Base-by-base conservation (phyloP, 1,140 invertebrate species). In the Saccostrea cuccullata region DNA sequence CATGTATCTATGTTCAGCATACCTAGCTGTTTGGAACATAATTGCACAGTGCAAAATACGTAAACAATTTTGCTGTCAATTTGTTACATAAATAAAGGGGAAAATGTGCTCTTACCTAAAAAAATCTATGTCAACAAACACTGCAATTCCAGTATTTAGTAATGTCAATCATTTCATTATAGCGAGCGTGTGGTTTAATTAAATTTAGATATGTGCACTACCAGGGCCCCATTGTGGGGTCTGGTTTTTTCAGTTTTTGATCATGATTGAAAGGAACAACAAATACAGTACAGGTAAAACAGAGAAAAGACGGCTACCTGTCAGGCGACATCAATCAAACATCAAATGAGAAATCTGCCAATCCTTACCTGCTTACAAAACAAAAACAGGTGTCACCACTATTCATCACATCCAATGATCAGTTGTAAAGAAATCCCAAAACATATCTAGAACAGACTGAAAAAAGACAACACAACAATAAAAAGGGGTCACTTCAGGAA, bases 361-460 rank as follows among this genome's bases (percentile, higher is more conserved):
- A 8, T 23, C 60, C 60, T 67, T 67, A 67, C 60, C 60, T 67
- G 60, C 8, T 20, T 67, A 23, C 20, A n/a, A 20, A 67, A 20
- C 20, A 67, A 20, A 67, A 67, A 67, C 60, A 67, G 60, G 60
- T 67, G 60, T 67, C 60, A 20, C 15, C 1, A 0, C 20, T 20
- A 67, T 67, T n/a, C 20, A 67, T 67, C 60, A 67, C 20, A 67
- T 67, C 60, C 60, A 67, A 23, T 67, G 60, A n/a, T 67, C 60
- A 67, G 47, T 47, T 47, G n/a, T 64, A 67, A 67, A 20, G 60
- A 23, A 67, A 67, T n/a, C 23, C 20, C 2, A 20, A 67, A 20
- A n/a, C 60, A 20, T 67, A 0, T 67, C 60, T 20, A 17, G 13
- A 8, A 67, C 8, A 67, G 23, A 67, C 60, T 67, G 17, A 67